A percentile compares a stretch with the other conserved stretches of the same genome.
These are phyloP conservation scores for Ginglymostoma cirratum DNA, from an alignment of 2,113 vertebrate species.

Conservation along the genomic window DNA sequence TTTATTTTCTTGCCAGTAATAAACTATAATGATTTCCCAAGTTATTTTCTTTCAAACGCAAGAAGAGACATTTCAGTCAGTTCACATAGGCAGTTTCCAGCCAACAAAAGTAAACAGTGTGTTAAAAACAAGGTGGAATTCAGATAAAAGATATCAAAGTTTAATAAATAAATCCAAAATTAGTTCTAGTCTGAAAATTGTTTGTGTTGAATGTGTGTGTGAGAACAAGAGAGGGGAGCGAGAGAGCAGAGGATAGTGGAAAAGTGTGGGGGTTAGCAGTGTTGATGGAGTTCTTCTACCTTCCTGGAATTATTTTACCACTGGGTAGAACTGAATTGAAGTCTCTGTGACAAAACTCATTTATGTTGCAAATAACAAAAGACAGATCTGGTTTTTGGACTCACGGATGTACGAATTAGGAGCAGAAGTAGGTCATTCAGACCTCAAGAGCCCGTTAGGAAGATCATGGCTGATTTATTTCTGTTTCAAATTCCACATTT, in stretches of 20 bases:
- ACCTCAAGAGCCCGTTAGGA: no score
- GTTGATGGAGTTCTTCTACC: neutral
- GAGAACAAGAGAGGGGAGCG: no score
- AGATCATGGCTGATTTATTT: no score
- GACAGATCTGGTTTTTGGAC: neutral
- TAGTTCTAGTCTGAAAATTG: neutral
- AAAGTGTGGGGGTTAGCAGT: neutral
- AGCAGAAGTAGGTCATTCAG: no score
- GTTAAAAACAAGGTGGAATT: neutral
- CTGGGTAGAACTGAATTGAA: neutral
- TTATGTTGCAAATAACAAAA: neutral
- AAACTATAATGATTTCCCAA: neutral
- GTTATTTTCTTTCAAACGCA: neutral
- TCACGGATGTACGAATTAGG: no score
- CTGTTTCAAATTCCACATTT: no score
- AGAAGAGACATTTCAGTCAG: neutral
- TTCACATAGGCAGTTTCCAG: neutral
- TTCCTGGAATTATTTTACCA: neutral
- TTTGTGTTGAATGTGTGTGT: neutral
- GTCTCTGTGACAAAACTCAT: neutral
- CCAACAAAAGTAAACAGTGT: neutral
- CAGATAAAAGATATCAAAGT: neutral
- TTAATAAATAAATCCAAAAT: slow-evolving; percentile 3
- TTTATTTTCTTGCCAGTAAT: neutral
- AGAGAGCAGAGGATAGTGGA: neutral